Conservation (phyloP, 2,888 invertebrate species). For the Spisula solida region DNA sequence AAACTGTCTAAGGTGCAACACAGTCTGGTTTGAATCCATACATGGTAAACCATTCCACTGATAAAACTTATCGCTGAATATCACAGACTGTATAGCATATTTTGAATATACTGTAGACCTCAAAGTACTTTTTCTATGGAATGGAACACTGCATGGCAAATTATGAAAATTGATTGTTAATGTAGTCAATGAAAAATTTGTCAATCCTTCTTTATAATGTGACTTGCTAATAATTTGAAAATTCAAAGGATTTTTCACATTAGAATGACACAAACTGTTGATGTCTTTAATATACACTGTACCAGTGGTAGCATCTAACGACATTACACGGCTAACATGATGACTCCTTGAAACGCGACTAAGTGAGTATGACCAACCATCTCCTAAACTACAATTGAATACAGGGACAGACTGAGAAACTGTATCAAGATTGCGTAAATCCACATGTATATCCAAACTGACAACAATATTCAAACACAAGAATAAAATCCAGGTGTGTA, state of each 20-base stretch:
- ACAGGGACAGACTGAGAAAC: constrained; percentile 64
- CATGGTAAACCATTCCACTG: constrained; percentile 61
- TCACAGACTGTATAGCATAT: constrained; percentile 50
- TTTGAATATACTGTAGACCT: constrained; percentile 34
- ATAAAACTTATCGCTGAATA: constrained; percentile 57
- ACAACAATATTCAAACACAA: constrained; percentile 28
- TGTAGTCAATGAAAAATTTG: constrained; percentile 73
- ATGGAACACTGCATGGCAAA: constrained; percentile 68
- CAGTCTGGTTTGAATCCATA: constrained; percentile 58
- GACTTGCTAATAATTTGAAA: constrained; percentile 73
- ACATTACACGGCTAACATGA: constrained; percentile 62
- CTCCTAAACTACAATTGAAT: constrained; percentile 82
- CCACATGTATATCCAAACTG: constrained; percentile 72
- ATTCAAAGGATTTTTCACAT: constrained; percentile 68
- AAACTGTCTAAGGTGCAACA: constrained; percentile 62
- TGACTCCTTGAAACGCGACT: constrained; percentile 65
- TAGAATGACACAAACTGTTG: constrained; percentile 66
- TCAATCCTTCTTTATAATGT: constrained; percentile 50
- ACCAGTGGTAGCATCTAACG: constrained; percentile 74
- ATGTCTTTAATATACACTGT: constrained; percentile 67
- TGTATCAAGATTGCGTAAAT: constrained; percentile 13
- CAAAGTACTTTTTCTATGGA: constrained; percentile 52
- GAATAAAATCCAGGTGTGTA: constrained; percentile 39
- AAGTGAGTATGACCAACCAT: constrained; percentile 88
- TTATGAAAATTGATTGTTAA: constrained; percentile 76